Evolutionary conservation across 2,113 vertebrate species (phyloP).

Genomic region (Morone saxatilis): DNA sequence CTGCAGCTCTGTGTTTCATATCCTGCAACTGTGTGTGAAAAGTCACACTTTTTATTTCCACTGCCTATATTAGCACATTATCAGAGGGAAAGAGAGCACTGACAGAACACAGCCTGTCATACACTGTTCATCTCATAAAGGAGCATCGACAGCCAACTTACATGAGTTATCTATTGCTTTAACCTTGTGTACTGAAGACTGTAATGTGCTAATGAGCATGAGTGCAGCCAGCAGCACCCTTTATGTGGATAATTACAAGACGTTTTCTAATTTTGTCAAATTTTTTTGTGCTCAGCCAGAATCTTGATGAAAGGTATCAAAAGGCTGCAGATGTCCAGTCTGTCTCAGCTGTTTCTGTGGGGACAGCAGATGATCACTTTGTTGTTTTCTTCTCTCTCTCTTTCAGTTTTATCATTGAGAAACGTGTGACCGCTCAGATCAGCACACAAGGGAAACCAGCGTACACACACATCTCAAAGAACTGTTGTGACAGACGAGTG

Average conservation of each 20-base stretch:
- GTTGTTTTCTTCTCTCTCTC: slow-evolving; percentile 6
- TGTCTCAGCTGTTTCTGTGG: slow-evolving; percentile 29
- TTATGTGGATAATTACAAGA: not conserved
- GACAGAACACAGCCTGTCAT: not conserved
- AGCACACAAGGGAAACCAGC: not conserved
- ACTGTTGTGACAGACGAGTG: slow-evolving; percentile 1
- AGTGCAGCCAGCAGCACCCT: not conserved
- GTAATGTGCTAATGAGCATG: not conserved
- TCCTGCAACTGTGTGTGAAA: slow-evolving; percentile 65
- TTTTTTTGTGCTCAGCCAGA: slow-evolving; percentile 14
- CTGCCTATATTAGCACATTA: slow-evolving; percentile 58
- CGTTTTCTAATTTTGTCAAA: not conserved
- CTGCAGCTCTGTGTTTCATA: slow-evolving; percentile 16
- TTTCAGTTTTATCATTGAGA: slow-evolving; percentile 49
- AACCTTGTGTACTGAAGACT: not conserved
- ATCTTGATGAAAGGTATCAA: not conserved
- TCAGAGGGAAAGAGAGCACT: slow-evolving; percentile 2
- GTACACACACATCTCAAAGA: not conserved
- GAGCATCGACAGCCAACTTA: not conserved
- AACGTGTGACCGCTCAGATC: slow-evolving; percentile 24
- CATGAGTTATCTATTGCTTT: not conserved
- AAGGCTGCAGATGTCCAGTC: not conserved
- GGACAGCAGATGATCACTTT: slow-evolving; percentile 4
- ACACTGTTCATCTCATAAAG: not conserved
- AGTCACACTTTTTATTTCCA: slow-evolving; percentile 62